phyloP scores from a whole-genome alignment of 2,888 invertebrate genomes.

The Digitonthophagus gazella region DNA sequence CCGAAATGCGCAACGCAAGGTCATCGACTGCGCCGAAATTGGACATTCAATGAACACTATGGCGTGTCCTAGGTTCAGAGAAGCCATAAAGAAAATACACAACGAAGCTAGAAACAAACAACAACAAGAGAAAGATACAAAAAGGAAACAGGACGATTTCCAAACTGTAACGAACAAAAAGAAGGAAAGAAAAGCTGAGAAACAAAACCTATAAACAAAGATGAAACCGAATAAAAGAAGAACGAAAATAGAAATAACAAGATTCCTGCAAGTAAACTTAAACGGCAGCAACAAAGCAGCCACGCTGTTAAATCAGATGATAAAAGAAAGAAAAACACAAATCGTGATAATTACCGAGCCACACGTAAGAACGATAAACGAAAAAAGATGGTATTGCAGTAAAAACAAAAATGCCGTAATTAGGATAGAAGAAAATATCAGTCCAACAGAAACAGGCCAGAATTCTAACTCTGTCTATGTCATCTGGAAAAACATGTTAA shows the following conservation, averaged over 20 bases:
- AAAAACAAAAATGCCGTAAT: background rate
- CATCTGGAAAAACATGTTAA: background rate
- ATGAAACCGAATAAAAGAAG: background rate
- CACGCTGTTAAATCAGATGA: background rate
- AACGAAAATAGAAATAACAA: background rate
- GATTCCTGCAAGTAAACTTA: background rate
- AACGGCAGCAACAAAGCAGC: background rate
- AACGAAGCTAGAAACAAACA: too few species aligned
- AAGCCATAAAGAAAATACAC: background rate
- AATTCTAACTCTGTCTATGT: background rate
- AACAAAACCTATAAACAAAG: background rate
- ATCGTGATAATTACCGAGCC: background rate
- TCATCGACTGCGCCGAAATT: background rate
- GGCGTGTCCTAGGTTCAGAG: background rate
- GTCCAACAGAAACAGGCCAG: background rate
- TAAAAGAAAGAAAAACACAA: background rate
- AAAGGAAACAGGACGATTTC: too few species aligned
- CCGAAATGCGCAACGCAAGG: background rate
- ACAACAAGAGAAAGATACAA: too few species aligned
- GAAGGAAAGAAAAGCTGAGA: background rate
- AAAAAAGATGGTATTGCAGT: background rate
- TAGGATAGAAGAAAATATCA: background rate
- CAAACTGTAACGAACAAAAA: too few species aligned
- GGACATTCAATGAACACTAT: background rate
- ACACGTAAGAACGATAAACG: background rate